Base-by-base conservation (phyloP, 2,797 vertebrate species). In the Todus mexicanus region DNA sequence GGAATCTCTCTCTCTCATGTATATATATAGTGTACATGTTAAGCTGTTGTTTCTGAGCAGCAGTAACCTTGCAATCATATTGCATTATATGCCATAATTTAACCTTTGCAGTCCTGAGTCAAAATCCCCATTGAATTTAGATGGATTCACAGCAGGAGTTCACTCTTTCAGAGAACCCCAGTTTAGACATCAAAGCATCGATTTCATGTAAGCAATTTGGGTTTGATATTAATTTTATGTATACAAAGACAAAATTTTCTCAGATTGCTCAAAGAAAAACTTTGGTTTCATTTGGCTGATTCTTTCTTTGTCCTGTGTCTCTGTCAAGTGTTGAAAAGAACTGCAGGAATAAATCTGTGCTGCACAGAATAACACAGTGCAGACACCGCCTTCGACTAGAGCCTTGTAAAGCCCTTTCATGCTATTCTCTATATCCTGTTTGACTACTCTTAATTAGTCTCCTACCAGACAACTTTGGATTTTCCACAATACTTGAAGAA, bases 341-440 rank as follows among this genome's bases (percentile, higher is more conserved):
- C 89, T 82, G 38, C 53, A 93, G 82, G 88, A 68, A 80, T 70
- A 92, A 87, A 82, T 71, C 68, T 84, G 69, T 69, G 59, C 47
- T 4, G 2, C 47, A 48, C 43, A 26, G 61, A 85, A 54, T 80
- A 87, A 87, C 88, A 76, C 56, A 95, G 89, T 66, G 89, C 92
- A 93, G 90, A 82, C 66, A n/a, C 31, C 86, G 47, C 23, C 76
- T 69, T 42, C 92, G 60, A 95, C 63, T 73, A 93, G 87, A 90
- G 51, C 50, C 53, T 80, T 80, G 20, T 2, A 60, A 84, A 88
- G 45, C 22, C 23, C 29, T 87, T 93, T 93, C 63, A 78, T 81
- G 69, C 89, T 92, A 25, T 51, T 93, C 89, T 92, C 83, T 88
- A 88, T 73, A 95, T 96, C 76, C 92, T 88, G 83, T 91, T 91